Base-by-base conservation (phyloP, 1,140 invertebrate genomes). In the Hesperophylax magnus region DNA sequence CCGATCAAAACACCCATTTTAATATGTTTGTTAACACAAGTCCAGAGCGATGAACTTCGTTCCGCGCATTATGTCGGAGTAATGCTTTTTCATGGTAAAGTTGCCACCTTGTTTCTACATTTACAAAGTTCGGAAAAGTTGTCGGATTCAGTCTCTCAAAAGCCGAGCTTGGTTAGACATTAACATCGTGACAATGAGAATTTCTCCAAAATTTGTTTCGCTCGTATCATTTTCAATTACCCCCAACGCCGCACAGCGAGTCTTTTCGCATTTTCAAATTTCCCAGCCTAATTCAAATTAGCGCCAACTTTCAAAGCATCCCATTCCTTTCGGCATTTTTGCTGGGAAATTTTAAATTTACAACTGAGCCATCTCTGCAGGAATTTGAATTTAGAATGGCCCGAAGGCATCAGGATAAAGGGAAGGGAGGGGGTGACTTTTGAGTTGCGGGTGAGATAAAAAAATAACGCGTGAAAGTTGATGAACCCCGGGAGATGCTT, bases 351-450 rank as follows among this genome's bases (percentile, higher is more conserved):
- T 82, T 82, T 75, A 79, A 82, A 82, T 76, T 79, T 82, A 82
- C 54, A 76, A 79, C 77, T 69, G 71, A 82, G 77, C 67, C 76
- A 63, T 74, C 80, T 81, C 80, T 39, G 34, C 53, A 69, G 72
- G 75, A 82, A 82, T 82, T 82, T 82, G 77, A 82, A 82, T 82
- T 82, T 82, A 74, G 77, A 72, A 78, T 69, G 34, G 77, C 77
- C 77, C n/a, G 27, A 47, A 67, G 77, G 63, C 76, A 76, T 27
- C 71, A 24, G 53, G 71, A 17, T 56, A 24, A 74, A 69, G 56
- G 69, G 24, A 18, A 20, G 1, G 22, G 17, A 17, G 39, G 69
- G 69, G 47, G 69, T 54, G 69, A 72, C 58, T 65, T 65, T 22
- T 65, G 39, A 56, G 17, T 31, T 47, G 34, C n/a, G 9, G 69